Evolutionary conservation across 2,113 vertebrate genomes (phyloP).

Genomic region (Leptobrachium leishanense): DNA sequence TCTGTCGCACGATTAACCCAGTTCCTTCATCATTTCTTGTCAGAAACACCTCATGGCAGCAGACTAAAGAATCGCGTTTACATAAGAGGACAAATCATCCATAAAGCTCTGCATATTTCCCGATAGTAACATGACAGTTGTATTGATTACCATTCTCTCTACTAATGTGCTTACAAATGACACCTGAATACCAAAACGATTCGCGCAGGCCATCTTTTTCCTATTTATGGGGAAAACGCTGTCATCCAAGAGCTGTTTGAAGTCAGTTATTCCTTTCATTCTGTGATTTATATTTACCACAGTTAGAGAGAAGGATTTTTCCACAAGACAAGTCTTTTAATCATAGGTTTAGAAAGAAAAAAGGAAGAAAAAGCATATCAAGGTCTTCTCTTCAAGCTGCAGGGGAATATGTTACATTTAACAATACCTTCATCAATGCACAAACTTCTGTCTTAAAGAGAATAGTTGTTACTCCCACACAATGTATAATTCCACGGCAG

Average conservation of each 20-base stretch:
- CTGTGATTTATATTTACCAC: conserved; percentile 53
- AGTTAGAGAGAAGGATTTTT: conserved; percentile 50
- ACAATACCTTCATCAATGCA: no score
- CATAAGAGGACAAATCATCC: conserved; percentile 34
- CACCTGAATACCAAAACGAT: conserved; percentile 19
- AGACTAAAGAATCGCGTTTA: conserved; percentile 3
- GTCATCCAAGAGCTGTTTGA: conserved; percentile 2
- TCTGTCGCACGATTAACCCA: no score
- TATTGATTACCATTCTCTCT: conserved; percentile 48
- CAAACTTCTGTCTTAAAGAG: no score
- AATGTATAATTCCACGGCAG: no score
- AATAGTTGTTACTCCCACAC: no score
- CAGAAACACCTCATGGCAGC: conserved; percentile 9
- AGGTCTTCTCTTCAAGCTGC: not conserved
- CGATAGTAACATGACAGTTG: conserved; percentile 30
- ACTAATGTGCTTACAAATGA: conserved; percentile 45
- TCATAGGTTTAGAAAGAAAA: conserved; percentile 12
- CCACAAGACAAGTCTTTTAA: conserved; percentile 37
- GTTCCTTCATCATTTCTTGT: not conserved
- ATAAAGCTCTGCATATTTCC: conserved; percentile 22
- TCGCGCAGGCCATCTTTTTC: conserved; percentile 6
- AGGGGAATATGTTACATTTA: no score
- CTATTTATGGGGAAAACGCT: conserved; percentile 13
- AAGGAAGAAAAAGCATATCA: not conserved
- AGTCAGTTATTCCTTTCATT: conserved; percentile 46